Conservation (phyloP, 2,888 invertebrate species). For the Lepidochitona cinerea region DNA sequence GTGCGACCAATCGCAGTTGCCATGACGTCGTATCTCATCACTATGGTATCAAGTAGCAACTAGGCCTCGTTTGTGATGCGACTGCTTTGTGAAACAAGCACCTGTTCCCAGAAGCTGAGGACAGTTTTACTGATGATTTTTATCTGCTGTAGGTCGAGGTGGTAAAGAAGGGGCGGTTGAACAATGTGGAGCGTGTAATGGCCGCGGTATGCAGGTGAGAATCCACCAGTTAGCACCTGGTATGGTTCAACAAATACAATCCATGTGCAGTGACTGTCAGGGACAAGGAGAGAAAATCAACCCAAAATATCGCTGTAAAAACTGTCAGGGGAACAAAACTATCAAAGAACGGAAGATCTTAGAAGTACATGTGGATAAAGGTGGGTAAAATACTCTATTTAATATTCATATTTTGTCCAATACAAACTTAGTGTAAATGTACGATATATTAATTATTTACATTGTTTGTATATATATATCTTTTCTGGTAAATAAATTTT, state of each 20-base stretch:
- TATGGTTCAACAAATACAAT: constrained; percentile 92
- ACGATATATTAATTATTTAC: no score
- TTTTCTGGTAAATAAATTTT: no score
- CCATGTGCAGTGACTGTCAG: constrained; percentile 87
- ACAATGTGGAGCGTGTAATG: constrained; percentile 89
- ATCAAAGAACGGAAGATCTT: constrained; percentile 91
- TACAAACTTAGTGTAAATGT: no score
- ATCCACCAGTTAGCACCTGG: constrained; percentile 81
- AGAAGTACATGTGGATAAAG: constrained; percentile 92
- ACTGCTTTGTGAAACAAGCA: no score
- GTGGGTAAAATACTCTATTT: constrained; percentile 40
- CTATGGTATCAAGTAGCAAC: no score
- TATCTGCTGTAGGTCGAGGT: constrained; percentile 77
- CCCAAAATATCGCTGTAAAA: constrained; percentile 92
- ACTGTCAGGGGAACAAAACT: constrained; percentile 92
- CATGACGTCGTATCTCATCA: no score
- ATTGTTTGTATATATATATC: neutral
- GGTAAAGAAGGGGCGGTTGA: constrained; percentile 94
- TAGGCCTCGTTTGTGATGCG: no score
- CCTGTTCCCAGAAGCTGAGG: no score
- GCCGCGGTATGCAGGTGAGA: constrained; percentile 86
- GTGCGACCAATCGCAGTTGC: no score
- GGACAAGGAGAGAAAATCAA: constrained; percentile 77
- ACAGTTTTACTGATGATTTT: no score
- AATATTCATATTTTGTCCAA: no score